These are phyloP conservation scores for Dendrophyllia cribrosa DNA, from an alignment of 64 coral and sea anemone species.

Conservation along the genomic window DNA sequence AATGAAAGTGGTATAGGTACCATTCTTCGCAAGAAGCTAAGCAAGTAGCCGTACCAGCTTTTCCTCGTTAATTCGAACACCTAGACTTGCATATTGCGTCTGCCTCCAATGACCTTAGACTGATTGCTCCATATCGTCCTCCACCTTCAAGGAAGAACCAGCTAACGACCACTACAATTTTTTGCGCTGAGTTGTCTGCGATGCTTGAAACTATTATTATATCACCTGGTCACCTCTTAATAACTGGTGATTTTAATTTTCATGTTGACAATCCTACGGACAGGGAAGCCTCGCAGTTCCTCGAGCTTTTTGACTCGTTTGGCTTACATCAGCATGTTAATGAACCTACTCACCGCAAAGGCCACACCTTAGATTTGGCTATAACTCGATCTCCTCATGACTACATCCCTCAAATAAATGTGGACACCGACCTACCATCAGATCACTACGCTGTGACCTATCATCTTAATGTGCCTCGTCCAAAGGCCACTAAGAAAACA, in stretches of 20 bases:
- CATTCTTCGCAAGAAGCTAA: too few relatives aligned
- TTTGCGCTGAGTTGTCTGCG: slow-evolving; percentile 31
- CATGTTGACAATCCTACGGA: slow-evolving; percentile 19
- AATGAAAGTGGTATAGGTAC: too few relatives aligned
- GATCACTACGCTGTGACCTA: too few relatives aligned
- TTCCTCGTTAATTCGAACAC: too few relatives aligned
- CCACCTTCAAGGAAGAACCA: slow-evolving; percentile 27
- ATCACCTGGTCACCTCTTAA: background rate
- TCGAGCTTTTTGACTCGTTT: slow-evolving; percentile 13
- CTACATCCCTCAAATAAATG: too few relatives aligned
- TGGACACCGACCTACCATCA: too few relatives aligned
- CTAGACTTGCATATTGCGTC: too few relatives aligned
- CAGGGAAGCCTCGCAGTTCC: background rate
- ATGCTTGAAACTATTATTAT: slow-evolving; percentile 17
- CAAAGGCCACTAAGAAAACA: too few relatives aligned
- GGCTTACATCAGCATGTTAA: slow-evolving; percentile 16
- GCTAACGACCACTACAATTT: background rate
- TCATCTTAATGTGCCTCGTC: too few relatives aligned
- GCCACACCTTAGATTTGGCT: slow-evolving; percentile 25
- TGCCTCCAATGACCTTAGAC: background rate
- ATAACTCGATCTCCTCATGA: slow-evolving; percentile 15
- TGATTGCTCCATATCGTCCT: slow-evolving; percentile 26
- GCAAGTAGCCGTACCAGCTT: too few relatives aligned
- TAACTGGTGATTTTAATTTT: slow-evolving; percentile 61
- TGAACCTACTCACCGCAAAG: slow-evolving; percentile 11